Base-by-base conservation (phyloP, 2,888 invertebrate genomes). In the Phasia obesa region DNA sequence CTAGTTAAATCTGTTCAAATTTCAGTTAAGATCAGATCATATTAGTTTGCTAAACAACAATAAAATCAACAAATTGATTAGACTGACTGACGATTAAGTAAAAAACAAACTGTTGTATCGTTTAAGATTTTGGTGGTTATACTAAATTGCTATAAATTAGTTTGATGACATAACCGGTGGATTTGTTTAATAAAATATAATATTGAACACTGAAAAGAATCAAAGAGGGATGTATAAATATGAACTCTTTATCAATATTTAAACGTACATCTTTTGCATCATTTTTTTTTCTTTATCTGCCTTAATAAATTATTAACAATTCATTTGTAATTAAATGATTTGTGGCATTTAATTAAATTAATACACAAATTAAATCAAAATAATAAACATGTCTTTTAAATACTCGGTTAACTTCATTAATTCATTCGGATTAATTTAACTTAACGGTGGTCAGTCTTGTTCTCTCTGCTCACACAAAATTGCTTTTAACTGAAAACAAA, bases 321-420 rank as follows among this genome's bases (percentile, higher is more conserved):
- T 9, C 44, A 23, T n/a, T 70, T 57, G 15, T 5, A 17, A 21
- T 23, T 49, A 31, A 59, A 71, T 59, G 49, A 71, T 35, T 71
- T 71, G 49, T 59, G 31, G 21, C 11, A 59, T 47, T 57, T 59
- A 31, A 70, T 70, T 70, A 53, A 53, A 9, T 47, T 21, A 44
- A 55, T 42, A 51, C 31, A 65, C 47, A 59, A 47, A 70, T 70
- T 70, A 70, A 38, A 57, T 49, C 42, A 5, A 17, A 44, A 7
- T 55, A 74, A 64, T 65, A 75, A 65, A 75, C 74, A 75, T 75
- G 75, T 75, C 35, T 67, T 74, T 47, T 59, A 69, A 69, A 76
- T 49, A 53, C 60, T 53, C 60, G 55, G 62, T 70, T 47, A 62
- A 71, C 35, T 23, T 19, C 57, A 73, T 73, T 65, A 65, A 71